A percentile compares a stretch with the other conserved stretches of the same genome.
Evolutionary conservation across 2,797 vertebrate species (phyloP).

Genomic region (Malacoctenus gilli): DNA sequence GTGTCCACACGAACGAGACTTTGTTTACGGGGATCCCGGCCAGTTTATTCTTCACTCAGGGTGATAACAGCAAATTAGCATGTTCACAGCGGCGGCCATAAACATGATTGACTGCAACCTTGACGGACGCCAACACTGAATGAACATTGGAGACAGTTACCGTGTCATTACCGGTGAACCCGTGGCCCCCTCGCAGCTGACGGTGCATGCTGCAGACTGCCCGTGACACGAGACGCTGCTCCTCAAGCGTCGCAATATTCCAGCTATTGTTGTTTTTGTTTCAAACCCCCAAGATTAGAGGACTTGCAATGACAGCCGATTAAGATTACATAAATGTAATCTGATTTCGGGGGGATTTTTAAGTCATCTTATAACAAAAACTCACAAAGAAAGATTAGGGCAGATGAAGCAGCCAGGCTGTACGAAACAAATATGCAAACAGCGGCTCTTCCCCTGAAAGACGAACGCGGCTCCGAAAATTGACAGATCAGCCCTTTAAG

Average conservation of each 20-base stretch:
- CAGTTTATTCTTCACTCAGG: conserved; percentile 32
- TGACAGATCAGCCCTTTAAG: conserved; percentile 18
- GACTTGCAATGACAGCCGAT: no score
- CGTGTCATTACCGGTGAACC: conserved; percentile 19
- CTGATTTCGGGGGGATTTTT: background rate
- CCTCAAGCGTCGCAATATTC: background rate
- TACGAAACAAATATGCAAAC: no score
- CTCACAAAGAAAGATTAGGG: no score
- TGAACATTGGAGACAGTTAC: conserved; percentile 41
- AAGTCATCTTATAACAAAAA: background rate
- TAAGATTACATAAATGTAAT: no score
- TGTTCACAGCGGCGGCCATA: conserved; percentile 38
- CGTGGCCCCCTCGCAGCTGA: conserved; percentile 10
- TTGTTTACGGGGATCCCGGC: conserved; percentile 14
- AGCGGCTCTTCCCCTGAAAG: no score
- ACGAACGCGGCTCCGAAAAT: no score
- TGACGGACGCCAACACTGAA: conserved; percentile 32
- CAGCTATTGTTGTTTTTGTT: conserved; percentile 8
- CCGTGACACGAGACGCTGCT: conserved; percentile 10
- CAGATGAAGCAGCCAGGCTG: no score
- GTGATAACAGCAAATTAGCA: conserved; percentile 54
- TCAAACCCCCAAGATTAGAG: background rate
- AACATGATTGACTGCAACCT: conserved; percentile 41
- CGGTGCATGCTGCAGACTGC: conserved; percentile 1
- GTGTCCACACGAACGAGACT: conserved; percentile 24